Evolutionary conservation across 2,888 invertebrate species (phyloP), one percentile per base, ranked within the genome.

Genomic region (Xestobium rufovillosum): DNA sequence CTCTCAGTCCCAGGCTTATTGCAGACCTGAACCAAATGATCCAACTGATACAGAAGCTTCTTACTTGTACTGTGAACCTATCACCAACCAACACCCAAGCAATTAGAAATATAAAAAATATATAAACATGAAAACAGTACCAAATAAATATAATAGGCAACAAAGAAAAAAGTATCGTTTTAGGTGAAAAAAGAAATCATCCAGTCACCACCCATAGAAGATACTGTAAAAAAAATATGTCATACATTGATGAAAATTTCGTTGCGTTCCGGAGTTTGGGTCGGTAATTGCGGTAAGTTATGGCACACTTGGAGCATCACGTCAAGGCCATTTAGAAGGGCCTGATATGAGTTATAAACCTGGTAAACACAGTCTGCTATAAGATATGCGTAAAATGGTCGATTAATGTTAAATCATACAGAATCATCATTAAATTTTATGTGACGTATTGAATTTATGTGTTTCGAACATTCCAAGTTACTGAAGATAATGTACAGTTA

Each of bases 41-140:
- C 92, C 62, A 94, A 75, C 67, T 94, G 92, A 69, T 92, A 92
- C 54, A 94, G 78, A 60, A 94, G 76, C 71, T 92, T 92, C 74
- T 94, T 92, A 72, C 91, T 91, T 55, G 91, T 92, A 58, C 89
- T 90, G 73, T 94, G 92, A 57, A 89, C 87, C 86, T 88, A 68
- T 45, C 63, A 64, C 58, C 57, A 58, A 60, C 62, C 61, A 61
- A 60, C 59, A 59, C 61, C 62, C 48, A 35, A 43, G 42, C 38
- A 39, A 50, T 43, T 39, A 32, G 25, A 27, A 25, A 34, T 15
- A 44, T 37, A 31, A 41, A 36, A 29, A 36, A 28, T 11, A 6
- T n/a, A 19, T 6, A n/a, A 8, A 19, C 6, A n/a, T 19, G n/a
- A 19, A 19, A 19, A 19, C n/a, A n/a, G 6, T 19, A 8, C 23